A percentile compares a stretch with the other conserved stretches of the same genome.
Evolutionary conservation across 2,797 vertebrate species (phyloP).

Genomic region (Acridotheres tristis): DNA sequence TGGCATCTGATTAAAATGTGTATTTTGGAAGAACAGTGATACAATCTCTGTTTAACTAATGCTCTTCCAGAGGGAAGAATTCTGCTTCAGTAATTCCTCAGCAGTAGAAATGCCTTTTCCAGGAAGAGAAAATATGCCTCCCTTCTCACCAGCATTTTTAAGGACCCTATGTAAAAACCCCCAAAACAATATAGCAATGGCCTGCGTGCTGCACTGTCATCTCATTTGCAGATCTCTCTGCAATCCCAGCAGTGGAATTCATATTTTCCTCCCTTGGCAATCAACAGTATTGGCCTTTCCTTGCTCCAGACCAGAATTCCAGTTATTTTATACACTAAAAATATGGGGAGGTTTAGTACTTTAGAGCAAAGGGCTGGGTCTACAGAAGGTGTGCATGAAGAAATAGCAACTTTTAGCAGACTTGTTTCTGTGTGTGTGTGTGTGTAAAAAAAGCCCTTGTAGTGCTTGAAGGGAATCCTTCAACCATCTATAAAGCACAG

Average conservation of each 20-base stretch:
- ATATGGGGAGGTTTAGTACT: background rate
- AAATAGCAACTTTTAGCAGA: background rate
- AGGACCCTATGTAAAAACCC: rapidly evolving
- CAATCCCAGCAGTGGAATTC: background rate
- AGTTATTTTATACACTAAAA: background rate
- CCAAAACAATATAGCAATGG: background rate
- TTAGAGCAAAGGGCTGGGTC: background rate
- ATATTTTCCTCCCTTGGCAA: background rate
- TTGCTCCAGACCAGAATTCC: background rate
- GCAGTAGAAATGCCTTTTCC: background rate
- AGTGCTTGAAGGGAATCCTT: background rate
- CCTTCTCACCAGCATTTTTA: background rate
- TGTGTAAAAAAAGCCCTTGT: background rate
- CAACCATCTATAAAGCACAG: background rate
- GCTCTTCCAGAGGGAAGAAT: background rate
- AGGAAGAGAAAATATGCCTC: background rate
- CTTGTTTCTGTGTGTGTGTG: background rate
- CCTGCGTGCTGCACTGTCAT: background rate
- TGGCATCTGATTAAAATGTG: background rate
- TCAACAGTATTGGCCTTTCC: background rate
- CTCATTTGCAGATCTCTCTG: background rate
- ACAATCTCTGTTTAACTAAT: background rate
- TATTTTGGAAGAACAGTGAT: background rate
- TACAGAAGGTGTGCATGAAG: background rate
- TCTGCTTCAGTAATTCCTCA: background rate